Base-by-base conservation (phyloP, 2,888 invertebrate genomes). In the Brachypalpus laphriformis region DNA sequence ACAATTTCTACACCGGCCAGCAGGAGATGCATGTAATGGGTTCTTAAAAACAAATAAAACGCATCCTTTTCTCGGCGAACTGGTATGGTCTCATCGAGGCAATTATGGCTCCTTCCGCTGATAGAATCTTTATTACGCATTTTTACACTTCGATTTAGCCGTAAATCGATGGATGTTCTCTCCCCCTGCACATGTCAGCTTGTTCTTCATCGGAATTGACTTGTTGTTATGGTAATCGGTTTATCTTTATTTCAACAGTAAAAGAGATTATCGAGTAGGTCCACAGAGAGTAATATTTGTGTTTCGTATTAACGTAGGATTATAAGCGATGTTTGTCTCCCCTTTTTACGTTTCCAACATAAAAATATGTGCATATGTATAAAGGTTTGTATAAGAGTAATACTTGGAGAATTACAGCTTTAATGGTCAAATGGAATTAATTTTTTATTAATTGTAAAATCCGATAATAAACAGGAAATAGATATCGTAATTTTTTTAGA, bases 191-290 rank as follows among this genome's bases (percentile, higher is more conserved):
- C n/a, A 22, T 71, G 37, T 5, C n/a, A n/a, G n/a, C 22, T 11
- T 31, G 63, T 34, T 34, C 34, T 11, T 20, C n/a, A 45, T 34
- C 16, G n/a, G 34, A 16, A 65, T 65, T 65, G 75, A 65, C 65
- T 56, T 65, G 31, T 65, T 65, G 65, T 63, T 37, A 51, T 74
- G 20, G 28, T 54, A 74, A 63, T 63, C 54, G 72, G 42, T 61
- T 63, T 63, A 47, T 56, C 47, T 56, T 65, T 56, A 45, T 65
- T 75, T 45, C 22, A 74, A 56, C 74, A 74, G 54, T 14, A 47
- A 47, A 65, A 34, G 37, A 49, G 47, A 65, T 47, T 65, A 65
- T 31, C 28, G 18, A 20, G 31, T 47, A 34, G n/a, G n/a, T n/a
- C n/a, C 34, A 34, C n/a, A 34, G 20, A 3, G 34, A 47, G 28